Evolutionary conservation across 2,113 vertebrate genomes (phyloP).

Genomic region (Leptobrachium ailaonicum): DNA sequence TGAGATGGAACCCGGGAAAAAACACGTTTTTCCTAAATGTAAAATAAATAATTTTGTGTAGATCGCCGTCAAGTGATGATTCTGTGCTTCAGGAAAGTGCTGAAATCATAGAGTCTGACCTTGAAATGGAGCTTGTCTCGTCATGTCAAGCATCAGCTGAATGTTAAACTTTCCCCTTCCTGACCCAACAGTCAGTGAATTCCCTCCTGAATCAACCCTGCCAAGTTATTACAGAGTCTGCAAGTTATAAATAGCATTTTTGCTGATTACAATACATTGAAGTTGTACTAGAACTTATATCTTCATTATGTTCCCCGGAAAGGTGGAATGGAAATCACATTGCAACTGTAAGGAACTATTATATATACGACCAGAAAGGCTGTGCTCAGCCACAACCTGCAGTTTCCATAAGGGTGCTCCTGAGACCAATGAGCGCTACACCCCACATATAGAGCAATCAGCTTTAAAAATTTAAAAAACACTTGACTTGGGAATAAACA

Average conservation of each 20-base stretch:
- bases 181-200: not conserved
- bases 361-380: too few species aligned
- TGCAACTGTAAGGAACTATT: not conserved
- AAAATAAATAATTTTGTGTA: too few species aligned
- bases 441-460: too few species aligned
- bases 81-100: too few species aligned
- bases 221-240: not conserved
- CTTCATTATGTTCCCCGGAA: not conserved
- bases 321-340: not conserved
- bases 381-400: too few species aligned
- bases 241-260: constrained; percentile 1
- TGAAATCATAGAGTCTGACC: not conserved
- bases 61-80: too few species aligned
- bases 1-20: too few species aligned
- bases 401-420: too few species aligned
- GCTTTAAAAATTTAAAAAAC: too few species aligned
- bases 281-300: not conserved
- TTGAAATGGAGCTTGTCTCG: not conserved
- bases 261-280: not conserved
- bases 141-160: not conserved
- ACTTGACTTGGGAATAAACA: too few species aligned
- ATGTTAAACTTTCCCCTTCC: not conserved
- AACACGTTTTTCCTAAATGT: too few species aligned
- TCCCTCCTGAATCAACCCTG: not conserved
- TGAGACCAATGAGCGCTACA: too few species aligned